Base-by-base conservation (phyloP, 2,888 invertebrate species). In the Lymantria dispar region DNA sequence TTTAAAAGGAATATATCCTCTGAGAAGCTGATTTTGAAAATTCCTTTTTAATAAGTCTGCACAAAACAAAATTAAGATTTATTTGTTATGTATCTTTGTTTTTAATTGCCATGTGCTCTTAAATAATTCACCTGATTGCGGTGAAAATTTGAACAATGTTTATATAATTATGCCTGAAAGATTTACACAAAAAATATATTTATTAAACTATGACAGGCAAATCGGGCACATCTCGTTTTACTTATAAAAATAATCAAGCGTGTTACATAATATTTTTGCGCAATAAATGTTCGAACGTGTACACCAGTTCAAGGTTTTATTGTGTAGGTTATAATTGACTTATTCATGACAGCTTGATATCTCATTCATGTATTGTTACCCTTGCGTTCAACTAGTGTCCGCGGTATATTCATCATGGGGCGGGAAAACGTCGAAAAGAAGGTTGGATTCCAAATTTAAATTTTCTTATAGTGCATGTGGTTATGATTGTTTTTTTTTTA, bases 371-470 rank as follows among this genome's bases (percentile, higher is more conserved):
- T 13, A 8, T 40, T 10, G 40, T 13, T 14, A 15, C 9, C 15
- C 10, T 40, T 7, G 40, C 7, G 40, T 14, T 7, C 15, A 40
- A 14, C 9, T 40, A 14, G 40, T 40, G 40, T 40, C 15, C 40
- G 40, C 40, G 14, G 13, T 42, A 31, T 29, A 10, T 50, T 40
- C 47, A 69, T 56, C 60, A 75, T 75, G 73, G 56, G 62, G 57
- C 70, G 72, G 37, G 71, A 73, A 50, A 62, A 70, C 33, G 65
- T 60, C 7, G 77, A 78, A 45, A 63, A 59, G 52, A 75, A 77
- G 80, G 80, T 76, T 49, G 30, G 72, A 45, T 47, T 29, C 40
- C 8, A 9, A 14, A 33, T 14, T 45, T 48, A 1, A 38, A 33
- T 33, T 33, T 33, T 5, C 8, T 3, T 33, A 10, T 33, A 8